phyloP scores from a whole-genome alignment of 2,888 invertebrate species.

The Euphydryas editha region DNA sequence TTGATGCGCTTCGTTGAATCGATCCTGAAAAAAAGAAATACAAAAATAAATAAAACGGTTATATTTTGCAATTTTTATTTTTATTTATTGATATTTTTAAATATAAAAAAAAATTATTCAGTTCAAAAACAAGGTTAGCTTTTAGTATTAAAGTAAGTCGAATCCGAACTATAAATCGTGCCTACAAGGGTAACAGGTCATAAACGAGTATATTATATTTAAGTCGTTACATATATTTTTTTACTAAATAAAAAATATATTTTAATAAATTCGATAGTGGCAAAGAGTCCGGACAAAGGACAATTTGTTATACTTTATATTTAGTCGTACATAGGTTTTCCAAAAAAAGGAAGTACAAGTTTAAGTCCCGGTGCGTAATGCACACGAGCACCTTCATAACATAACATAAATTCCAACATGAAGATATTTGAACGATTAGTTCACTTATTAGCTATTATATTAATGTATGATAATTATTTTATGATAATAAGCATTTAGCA shows the following conservation, averaged over 20 bases:
- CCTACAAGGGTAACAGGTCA: constrained; percentile 27
- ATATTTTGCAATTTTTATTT: no score
- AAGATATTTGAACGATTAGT: constrained; percentile 3
- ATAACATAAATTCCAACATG: constrained; percentile 8
- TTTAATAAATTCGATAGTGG: neutral
- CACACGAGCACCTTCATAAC: neutral
- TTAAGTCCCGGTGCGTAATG: constrained; percentile 26
- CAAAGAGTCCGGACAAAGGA: constrained; percentile 27
- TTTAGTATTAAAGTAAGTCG: neutral
- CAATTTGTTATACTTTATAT: constrained; percentile 25
- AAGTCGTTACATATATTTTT: no score
- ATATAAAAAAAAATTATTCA: neutral
- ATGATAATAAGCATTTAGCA: neutral
- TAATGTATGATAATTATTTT: no score
- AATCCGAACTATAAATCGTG: constrained; percentile 5
- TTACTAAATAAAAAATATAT: no score
- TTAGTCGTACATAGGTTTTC: constrained; percentile 26
- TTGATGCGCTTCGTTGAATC: constrained; percentile 46
- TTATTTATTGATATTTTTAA: no score
- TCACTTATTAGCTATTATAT: no score
- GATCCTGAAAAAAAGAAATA: constrained; percentile 61
- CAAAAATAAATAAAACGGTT: constrained; percentile 1
- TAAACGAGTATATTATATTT: constrained; percentile 7
- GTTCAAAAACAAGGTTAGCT: constrained; percentile 4
- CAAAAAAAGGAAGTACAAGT: constrained; percentile 21